Evolutionary conservation across 2,797 vertebrate species (phyloP).

Genomic region (Pangasius krempfi): DNA sequence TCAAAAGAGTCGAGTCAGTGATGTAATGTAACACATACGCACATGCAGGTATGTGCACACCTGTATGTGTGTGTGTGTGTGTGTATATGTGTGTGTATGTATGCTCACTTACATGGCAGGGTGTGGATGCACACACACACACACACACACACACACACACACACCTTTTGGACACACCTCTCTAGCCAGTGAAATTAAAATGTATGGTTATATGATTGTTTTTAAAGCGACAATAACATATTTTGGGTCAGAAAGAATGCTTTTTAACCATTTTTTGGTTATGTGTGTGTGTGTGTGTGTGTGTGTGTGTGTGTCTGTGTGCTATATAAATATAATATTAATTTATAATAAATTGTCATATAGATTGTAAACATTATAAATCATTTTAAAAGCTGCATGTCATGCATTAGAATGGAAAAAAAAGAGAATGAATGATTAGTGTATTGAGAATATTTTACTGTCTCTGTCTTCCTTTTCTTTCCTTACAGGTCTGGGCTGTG

Average conservation of each 20-base stretch:
- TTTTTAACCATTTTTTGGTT: not conserved
- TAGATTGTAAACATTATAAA: not conserved
- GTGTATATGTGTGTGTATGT: not conserved
- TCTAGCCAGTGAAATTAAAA: not conserved
- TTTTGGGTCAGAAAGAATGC: not conserved
- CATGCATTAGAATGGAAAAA: not conserved
- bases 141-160: not conserved
- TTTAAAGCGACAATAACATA: not conserved
- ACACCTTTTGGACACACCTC: not conserved
- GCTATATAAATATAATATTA: not conserved
- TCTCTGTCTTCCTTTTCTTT: conserved; percentile 29
- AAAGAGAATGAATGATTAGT: not conserved
- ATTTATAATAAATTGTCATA: not conserved
- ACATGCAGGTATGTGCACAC: not conserved
- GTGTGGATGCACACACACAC: not conserved
- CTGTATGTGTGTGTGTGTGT: conserved; percentile 44
- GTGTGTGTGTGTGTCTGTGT: too few species aligned
- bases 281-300: too few species aligned
- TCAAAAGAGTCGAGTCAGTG: not conserved
- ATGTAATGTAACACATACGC: not conserved
- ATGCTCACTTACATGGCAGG: too few species aligned
- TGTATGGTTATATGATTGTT: not conserved
- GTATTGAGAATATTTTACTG: not conserved
- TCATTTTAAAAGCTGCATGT: not conserved
- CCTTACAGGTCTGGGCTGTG: conserved; percentile 32